These are phyloP conservation scores for Hapalemur alaotrensis DNA, from an alignment of 2,797 vertebrate genomes.

Conservation along the genomic window DNA sequence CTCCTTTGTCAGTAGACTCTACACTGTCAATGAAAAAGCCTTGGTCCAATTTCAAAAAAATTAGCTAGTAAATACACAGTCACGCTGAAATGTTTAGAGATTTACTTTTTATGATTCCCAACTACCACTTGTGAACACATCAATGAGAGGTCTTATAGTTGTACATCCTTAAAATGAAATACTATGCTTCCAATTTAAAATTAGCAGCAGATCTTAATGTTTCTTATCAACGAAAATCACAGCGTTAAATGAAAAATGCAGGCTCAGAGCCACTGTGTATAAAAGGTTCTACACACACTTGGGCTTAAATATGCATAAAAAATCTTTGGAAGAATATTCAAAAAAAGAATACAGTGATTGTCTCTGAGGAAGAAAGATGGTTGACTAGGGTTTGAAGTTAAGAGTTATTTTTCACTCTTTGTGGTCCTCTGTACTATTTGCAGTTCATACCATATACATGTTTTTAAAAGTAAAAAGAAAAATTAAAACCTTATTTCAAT, in stretches of 20 bases:
- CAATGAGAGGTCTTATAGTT: not conserved
- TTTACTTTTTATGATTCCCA: not conserved
- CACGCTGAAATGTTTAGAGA: not conserved
- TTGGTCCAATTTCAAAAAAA: not conserved
- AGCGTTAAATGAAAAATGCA: not conserved
- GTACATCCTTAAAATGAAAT: not conserved
- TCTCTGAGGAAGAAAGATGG: not conserved
- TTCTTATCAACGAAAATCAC: not conserved
- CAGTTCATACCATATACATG: not conserved
- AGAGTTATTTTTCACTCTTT: not conserved
- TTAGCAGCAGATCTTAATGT: not conserved
- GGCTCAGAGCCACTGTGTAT: not conserved
- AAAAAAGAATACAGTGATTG: not conserved
- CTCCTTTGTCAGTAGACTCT: not conserved
- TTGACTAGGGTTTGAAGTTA: not conserved
- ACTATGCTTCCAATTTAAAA: not conserved
- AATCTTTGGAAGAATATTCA: not conserved
- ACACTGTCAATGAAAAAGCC: not conserved
- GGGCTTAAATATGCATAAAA: not conserved
- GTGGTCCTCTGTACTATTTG: not conserved
- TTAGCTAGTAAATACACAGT: not conserved
- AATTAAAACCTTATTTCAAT: not conserved
- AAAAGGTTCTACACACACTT: not conserved
- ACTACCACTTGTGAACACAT: not conserved
- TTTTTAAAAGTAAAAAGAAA: not conserved